Evolutionary conservation across 2,797 vertebrate species (phyloP).

Genomic region (Epinephelus malabaricus): DNA sequence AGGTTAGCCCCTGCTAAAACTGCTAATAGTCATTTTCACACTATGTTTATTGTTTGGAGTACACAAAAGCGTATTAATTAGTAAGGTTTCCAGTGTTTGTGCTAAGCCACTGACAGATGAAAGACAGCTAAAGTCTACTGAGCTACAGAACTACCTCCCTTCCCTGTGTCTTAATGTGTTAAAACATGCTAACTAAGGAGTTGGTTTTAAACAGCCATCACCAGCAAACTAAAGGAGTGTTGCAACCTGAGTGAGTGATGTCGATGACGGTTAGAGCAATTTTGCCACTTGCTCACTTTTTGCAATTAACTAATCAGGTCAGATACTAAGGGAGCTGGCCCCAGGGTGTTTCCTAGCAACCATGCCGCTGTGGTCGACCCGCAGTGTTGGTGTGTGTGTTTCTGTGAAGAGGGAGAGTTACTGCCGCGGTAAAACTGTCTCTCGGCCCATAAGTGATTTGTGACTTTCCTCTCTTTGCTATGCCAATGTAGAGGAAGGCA

Average conservation of each 20-base stretch:
- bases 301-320: slow-evolving; percentile 88
- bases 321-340: slow-evolving; percentile 82
- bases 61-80: background rate
- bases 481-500: slow-evolving; percentile 69
- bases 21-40: background rate
- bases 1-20: background rate
- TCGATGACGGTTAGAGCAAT: slow-evolving; percentile 50
- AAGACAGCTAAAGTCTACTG: background rate
- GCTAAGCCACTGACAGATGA: background rate
- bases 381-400: slow-evolving; percentile 67
- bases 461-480: slow-evolving; percentile 76
- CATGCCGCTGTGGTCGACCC: slow-evolving; percentile 64
- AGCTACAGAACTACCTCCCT: background rate
- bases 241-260: slow-evolving; percentile 44
- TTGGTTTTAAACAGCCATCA: slow-evolving; percentile 23
- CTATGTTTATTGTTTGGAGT: background rate
- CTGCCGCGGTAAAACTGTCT: slow-evolving; percentile 84
- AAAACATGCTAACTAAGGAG: slow-evolving; percentile 12
- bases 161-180: slow-evolving; percentile 18
- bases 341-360: slow-evolving; percentile 89
- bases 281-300: slow-evolving; percentile 80
- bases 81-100: background rate
- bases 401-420: slow-evolving; percentile 76
- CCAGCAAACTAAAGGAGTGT: slow-evolving; percentile 47
- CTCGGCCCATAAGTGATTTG: slow-evolving; percentile 81